Percentiles rank a stretch among this genome's conserved stretches.
Evolutionary conservation across 1,140 invertebrate genomes (phyloP).

Genomic region (roundworm (Caenorhabditis elegans)): DNA sequence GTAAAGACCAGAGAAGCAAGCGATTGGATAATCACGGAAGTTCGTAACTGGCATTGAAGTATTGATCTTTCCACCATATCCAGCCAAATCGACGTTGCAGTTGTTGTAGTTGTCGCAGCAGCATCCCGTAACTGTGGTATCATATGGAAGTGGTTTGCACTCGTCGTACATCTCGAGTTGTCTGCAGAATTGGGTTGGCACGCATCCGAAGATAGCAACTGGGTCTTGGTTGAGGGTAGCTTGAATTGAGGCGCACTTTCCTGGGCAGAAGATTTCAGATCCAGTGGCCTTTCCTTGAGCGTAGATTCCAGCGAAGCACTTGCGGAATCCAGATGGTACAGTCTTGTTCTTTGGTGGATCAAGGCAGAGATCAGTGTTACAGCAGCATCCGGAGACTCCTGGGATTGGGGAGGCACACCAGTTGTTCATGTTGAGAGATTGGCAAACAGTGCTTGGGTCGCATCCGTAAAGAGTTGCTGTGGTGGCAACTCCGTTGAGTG

Average conservation of each 20-base stretch:
- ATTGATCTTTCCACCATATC: neutral
- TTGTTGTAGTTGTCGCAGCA: constrained; percentile 37
- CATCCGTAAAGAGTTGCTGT: constrained; percentile 40
- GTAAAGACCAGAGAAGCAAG: constrained; percentile 17
- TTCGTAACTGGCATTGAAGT: neutral
- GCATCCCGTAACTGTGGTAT: constrained; percentile 18
- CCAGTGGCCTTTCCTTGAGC: neutral
- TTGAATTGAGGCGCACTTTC: constrained; percentile 19
- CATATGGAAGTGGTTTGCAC: neutral
- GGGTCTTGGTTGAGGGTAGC: neutral
- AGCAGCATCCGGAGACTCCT: constrained; percentile 44
- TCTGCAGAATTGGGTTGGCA: neutral
- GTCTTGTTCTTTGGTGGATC: constrained; percentile 32
- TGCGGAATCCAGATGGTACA: neutral
- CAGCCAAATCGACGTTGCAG: constrained; percentile 39
- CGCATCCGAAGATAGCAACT: neutral
- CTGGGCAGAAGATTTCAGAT: constrained; percentile 1
- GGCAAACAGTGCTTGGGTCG: constrained; percentile 35
- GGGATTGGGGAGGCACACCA: constrained; percentile 27
- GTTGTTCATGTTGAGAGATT: constrained; percentile 2
- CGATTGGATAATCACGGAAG: neutral
- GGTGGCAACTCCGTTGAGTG: neutral
- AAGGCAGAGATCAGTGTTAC: constrained; percentile 35
- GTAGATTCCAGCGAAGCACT: constrained; percentile 25
- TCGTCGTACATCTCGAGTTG: constrained; percentile 5